Evolutionary conservation across 1,140 invertebrate species (phyloP).

Genomic region (Drosophila bocqueti): DNA sequence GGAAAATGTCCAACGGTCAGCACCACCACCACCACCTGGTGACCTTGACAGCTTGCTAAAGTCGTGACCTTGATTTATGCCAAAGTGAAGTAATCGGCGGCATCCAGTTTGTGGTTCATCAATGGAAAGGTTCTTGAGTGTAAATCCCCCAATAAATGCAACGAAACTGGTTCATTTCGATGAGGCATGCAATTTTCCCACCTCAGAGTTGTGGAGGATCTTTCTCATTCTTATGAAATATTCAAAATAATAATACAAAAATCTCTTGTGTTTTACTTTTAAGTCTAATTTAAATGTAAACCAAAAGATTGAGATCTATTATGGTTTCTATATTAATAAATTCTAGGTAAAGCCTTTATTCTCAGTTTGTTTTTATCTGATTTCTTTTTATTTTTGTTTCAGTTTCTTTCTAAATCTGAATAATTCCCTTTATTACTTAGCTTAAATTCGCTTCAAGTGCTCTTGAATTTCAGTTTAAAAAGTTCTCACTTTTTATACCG

Average conservation of each 20-base stretch:
- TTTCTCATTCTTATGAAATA: background rate
- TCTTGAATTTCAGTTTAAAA: slow-evolving; percentile 5
- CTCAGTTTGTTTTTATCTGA: background rate
- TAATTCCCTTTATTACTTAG: background rate
- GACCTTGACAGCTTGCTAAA: slow-evolving; percentile 27
- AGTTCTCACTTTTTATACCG: background rate
- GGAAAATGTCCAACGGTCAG: slow-evolving; percentile 5
- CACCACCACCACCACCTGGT: slow-evolving; percentile 6
- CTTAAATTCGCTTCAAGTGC: background rate
- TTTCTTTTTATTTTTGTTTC: too few relatives aligned
- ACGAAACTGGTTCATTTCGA: slow-evolving; percentile 15
- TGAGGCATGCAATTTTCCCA: background rate
- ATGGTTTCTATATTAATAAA: background rate
- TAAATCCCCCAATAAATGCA: background rate
- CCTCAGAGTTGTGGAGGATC: background rate
- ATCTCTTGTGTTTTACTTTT: too few relatives aligned
- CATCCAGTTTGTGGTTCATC: slow-evolving; percentile 16
- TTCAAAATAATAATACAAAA: background rate
- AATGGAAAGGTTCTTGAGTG: slow-evolving; percentile 37
- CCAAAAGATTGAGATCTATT: accelerated
- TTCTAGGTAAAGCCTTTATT: too few relatives aligned
- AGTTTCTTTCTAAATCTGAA: background rate
- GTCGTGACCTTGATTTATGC: slow-evolving; percentile 16
- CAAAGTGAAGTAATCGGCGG: slow-evolving; percentile 14
- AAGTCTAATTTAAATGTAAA: background rate